Conservation (phyloP, 2,797 vertebrate genomes). For the Knipowitschia caucasica region DNA sequence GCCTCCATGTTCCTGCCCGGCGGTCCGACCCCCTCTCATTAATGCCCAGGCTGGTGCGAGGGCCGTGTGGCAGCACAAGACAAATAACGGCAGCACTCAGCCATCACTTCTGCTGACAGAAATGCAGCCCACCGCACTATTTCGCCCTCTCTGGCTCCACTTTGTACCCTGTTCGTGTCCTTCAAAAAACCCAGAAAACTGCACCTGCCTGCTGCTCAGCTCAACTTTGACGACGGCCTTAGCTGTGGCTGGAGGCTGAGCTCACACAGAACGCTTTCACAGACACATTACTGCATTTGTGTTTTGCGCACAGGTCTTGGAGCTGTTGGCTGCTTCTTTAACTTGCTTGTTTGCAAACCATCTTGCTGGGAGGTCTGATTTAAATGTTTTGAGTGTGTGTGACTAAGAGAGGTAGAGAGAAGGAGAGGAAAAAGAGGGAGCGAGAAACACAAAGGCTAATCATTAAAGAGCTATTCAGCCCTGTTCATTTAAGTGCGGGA, state of each 20-base stretch:
- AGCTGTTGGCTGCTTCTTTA: constrained; percentile 35
- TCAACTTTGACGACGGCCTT: constrained; percentile 51
- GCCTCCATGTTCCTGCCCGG: constrained; percentile 74
- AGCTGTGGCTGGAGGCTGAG: constrained; percentile 38
- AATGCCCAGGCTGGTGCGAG: constrained; percentile 77
- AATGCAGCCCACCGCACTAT: constrained; percentile 82
- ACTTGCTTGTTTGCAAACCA: constrained; percentile 40
- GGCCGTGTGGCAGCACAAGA: constrained; percentile 81
- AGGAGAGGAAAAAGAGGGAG: constrained; percentile 16
- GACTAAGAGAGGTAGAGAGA: constrained; percentile 3
- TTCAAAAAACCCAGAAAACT: constrained; percentile 58
- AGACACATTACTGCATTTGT: constrained; percentile 18
- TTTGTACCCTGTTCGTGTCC: constrained; percentile 65
- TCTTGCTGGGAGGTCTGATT: constrained; percentile 50
- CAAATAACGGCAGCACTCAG: constrained; percentile 80
- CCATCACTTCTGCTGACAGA: constrained; percentile 87
- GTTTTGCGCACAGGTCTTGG: constrained; percentile 14
- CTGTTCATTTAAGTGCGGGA: constrained; percentile 81
- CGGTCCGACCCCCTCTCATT: constrained; percentile 81
- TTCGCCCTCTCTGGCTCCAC: constrained; percentile 74
- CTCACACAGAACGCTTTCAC: constrained; percentile 29
- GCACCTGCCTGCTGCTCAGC: constrained; percentile 59
- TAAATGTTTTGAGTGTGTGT: constrained; percentile 34
- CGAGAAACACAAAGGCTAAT: constrained; percentile 75
- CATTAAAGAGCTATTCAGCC: constrained; percentile 80